phyloP scores from a whole-genome alignment of 2,888 invertebrate species.

The Epinotia ramella region DNA sequence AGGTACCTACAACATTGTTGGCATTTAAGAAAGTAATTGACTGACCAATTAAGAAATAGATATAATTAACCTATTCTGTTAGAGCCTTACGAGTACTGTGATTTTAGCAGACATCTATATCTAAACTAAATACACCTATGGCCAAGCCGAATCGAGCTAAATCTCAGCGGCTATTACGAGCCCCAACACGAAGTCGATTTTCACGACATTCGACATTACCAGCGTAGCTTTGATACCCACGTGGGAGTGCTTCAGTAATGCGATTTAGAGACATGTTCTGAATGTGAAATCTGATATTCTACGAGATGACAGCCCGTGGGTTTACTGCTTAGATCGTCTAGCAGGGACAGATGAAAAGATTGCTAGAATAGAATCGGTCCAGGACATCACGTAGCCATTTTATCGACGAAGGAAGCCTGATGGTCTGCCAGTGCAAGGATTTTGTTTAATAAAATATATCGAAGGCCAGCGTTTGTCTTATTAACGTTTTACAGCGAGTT shows the following conservation, averaged over 20 bases:
- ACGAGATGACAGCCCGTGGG: constrained; percentile 73
- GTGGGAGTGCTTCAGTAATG: constrained; percentile 70
- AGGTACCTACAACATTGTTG: too few relatives aligned
- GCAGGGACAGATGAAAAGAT: constrained; percentile 71
- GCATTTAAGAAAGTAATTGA: too few relatives aligned
- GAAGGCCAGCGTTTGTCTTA: constrained; percentile 21
- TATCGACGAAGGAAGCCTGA: constrained; percentile 69
- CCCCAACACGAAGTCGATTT: constrained; percentile 50
- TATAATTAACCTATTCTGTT: too few relatives aligned
- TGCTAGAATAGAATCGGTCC: constrained; percentile 65
- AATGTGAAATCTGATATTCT: constrained; percentile 75
- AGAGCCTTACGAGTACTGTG: neutral
- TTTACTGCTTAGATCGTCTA: constrained; percentile 66
- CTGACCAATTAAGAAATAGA: too few relatives aligned
- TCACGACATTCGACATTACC: constrained; percentile 52
- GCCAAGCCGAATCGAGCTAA: neutral
- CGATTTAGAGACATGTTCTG: constrained; percentile 72
- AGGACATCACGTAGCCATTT: constrained; percentile 79
- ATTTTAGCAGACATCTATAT: too few relatives aligned
- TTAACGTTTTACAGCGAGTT: constrained; percentile 36
- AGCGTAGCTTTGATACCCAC: constrained; percentile 60
- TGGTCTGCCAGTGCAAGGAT: constrained; percentile 53
- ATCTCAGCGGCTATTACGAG: constrained; percentile 28
- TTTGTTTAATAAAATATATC: constrained; percentile 45
- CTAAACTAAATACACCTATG: constrained; percentile 1